Percentiles rank a stretch among this genome's conserved stretches.
Conservation (phyloP, 2,888 invertebrate species). For the Lasioglossum calceatum region DNA sequence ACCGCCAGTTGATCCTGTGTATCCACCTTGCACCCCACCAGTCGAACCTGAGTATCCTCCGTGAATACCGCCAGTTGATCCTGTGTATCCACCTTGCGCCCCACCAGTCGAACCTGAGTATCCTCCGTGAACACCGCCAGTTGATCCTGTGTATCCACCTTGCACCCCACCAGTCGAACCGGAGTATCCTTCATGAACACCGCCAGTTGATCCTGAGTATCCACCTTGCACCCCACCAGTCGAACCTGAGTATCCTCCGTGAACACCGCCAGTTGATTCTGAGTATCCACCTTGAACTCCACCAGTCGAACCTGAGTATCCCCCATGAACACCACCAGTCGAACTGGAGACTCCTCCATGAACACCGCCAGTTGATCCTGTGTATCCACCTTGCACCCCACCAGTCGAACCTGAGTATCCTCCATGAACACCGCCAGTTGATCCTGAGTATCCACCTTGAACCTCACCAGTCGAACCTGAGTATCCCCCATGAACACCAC, state of each 20-base stretch:
- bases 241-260: not conserved
- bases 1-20: not conserved
- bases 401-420: not conserved
- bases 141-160: not conserved
- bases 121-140: slow-evolving; percentile 11
- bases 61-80: no score
- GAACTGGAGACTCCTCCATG: slow-evolving; percentile 28
- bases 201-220: slow-evolving; percentile 24
- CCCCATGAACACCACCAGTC: slow-evolving; percentile 1
- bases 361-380: no score
- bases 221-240: slow-evolving; percentile 4
- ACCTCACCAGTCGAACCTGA: not conserved
- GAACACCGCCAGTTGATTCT: slow-evolving; percentile 9
- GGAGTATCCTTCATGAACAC: not conserved
- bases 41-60: slow-evolving; percentile 29
- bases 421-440: slow-evolving; percentile 8
- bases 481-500: slow-evolving; percentile 30
- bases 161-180: slow-evolving; percentile 16
- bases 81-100: no score
- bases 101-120: not conserved
- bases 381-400: no score
- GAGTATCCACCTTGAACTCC: slow-evolving; percentile 17
- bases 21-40: slow-evolving; percentile 5
- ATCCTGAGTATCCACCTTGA: not conserved
- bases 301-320: slow-evolving; percentile 25